Base-by-base conservation (phyloP, 1,140 invertebrate genomes). In the Aphelenchoides avenae region DNA sequence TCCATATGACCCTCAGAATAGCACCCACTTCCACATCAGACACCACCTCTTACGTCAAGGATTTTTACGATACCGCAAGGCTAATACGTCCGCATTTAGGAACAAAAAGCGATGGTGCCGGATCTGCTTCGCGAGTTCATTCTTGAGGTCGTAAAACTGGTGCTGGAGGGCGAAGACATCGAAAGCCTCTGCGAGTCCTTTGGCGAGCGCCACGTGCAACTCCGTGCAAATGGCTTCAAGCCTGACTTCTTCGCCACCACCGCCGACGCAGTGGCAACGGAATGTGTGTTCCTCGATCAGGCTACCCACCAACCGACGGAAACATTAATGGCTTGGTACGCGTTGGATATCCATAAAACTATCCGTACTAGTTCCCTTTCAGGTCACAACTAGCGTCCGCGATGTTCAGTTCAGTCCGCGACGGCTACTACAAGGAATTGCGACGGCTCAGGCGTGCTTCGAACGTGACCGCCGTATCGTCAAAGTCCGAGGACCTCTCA, bases 161-260 rank as follows among this genome's bases (percentile, higher is more conserved):
- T 69, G 22, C 58, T 30, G 36, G 66, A 68, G 53, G 31, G 15
- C 13, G 66, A 68, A 26, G 59, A 60, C 37, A 50, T 69, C 18
- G 55, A 69, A 56, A 43, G 29, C 22, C n/a, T 64, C 6, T 52
- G 53, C 9, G 49, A 66, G 27, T 55, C 59, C 7, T 71, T 64
- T 39, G 68, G 68, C n/a, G 53, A 50, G 13, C 39, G 36, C 6
- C 61, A 72, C 41, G 69, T 55, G 13, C 59, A 48, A 29, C 58
- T 68, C 20, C 41, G 68, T 24, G 26, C 39, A 0, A 37, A 37
- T 41, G 69, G 65, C 11, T 71, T 71, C 56, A 72, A 69, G 36
- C 68, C 68, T 9, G 68, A 71, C 37, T 70, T 71, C 54, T 71
- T 71, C 42, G 64, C 54, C 3, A 30, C 39, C 11, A 67, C 56